These are phyloP conservation scores for Phragmatobia fuliginosa DNA, from an alignment of 2,888 invertebrate genomes.

Conservation along the genomic window DNA sequence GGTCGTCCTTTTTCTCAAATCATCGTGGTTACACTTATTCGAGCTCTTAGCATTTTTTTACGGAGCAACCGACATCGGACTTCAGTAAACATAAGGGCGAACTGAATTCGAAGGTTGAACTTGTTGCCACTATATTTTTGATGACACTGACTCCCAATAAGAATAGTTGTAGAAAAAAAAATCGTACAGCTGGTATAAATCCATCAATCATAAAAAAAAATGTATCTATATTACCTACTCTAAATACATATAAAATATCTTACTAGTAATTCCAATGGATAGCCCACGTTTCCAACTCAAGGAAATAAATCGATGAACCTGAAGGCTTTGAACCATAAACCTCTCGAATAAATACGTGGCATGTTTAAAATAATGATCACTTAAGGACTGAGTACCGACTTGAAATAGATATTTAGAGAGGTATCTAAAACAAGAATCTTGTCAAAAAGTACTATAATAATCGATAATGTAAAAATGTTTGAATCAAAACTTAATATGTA, in stretches of 20 bases:
- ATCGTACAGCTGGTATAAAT: no score
- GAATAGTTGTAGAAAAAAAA: no score
- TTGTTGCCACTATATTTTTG: no score
- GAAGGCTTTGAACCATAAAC: not conserved
- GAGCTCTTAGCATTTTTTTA: no score
- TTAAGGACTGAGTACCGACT: slow-evolving; percentile 5
- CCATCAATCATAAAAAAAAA: no score
- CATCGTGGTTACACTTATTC: no score
- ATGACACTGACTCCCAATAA: no score
- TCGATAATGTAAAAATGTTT: not conserved
- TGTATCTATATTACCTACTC: no score
- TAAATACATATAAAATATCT: not conserved
- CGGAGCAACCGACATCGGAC: no score
- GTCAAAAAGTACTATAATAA: not conserved
- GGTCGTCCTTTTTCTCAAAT: no score
- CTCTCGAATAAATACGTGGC: slow-evolving; percentile 12
- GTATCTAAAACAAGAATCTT: not conserved
- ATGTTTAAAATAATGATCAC: slow-evolving; percentile 13
- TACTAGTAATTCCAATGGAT: not conserved
- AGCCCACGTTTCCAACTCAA: not conserved
- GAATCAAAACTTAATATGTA: not conserved
- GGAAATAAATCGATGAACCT: slow-evolving; percentile 9
- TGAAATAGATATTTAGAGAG: not conserved
- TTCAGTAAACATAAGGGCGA: no score
- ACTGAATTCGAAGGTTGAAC: no score